Evolutionary conservation across 2,888 invertebrate species (phyloP).

Genomic region (Perdita meconis): DNA sequence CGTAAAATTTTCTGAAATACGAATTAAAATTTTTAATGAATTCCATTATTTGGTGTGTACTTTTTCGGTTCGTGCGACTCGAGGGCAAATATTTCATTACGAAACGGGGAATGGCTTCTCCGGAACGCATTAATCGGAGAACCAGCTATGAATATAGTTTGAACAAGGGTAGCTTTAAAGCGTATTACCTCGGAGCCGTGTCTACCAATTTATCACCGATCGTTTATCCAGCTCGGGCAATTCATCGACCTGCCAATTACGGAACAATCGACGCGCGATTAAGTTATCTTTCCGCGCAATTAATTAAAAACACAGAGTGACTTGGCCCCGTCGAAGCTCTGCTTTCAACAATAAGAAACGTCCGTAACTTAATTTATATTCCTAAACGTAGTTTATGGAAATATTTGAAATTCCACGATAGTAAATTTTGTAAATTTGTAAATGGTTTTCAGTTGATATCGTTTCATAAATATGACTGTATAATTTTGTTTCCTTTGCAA

Average conservation of each 20-base stretch:
- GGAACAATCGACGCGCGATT: conserved; percentile 64
- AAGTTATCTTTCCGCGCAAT: conserved; percentile 59
- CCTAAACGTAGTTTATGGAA: no score
- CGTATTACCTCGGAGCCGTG: conserved; percentile 25
- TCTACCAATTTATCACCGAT: conserved; percentile 64
- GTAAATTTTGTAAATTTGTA: no score
- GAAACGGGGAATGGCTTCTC: background rate
- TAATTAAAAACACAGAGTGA: conserved; percentile 50
- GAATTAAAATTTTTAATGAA: background rate
- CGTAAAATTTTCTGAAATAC: conserved; percentile 16
- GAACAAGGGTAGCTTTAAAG: conserved; percentile 45
- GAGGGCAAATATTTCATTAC: conserved; percentile 16
- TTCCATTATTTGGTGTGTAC: background rate
- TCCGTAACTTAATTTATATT: no score
- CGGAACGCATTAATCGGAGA: conserved; percentile 6
- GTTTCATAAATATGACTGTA: no score
- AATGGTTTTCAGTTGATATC: no score
- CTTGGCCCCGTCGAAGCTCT: no score
- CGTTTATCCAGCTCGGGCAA: conserved; percentile 60
- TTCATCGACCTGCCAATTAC: conserved; percentile 67
- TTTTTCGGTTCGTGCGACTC: background rate
- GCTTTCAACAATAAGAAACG: no score
- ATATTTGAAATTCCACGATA: no score
- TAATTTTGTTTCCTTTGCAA: no score
- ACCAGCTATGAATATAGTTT: conserved; percentile 46